Conservation (phyloP, 2,113 vertebrate species). For the Heterocephalus glaber region DNA sequence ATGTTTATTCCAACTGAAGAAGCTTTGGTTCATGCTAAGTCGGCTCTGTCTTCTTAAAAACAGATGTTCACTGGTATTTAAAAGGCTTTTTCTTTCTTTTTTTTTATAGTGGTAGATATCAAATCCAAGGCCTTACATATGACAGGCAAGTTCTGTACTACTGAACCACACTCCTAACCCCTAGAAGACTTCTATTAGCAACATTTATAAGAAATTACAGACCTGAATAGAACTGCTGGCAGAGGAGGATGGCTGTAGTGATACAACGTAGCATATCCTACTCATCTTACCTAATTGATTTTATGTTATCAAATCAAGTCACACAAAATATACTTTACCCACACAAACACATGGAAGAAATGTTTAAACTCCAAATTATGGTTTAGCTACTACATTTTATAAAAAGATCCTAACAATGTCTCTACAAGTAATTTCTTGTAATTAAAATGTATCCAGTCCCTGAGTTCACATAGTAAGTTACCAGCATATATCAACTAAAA, state of each 20-base stretch:
- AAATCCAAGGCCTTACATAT: not conserved
- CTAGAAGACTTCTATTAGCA: conserved; percentile 25
- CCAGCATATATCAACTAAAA: not conserved
- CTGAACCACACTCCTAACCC: not conserved
- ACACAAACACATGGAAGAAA: not conserved
- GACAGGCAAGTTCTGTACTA: not conserved
- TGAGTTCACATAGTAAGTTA: not conserved
- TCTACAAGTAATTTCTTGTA: conserved; percentile 40
- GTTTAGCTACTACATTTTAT: conserved; percentile 10
- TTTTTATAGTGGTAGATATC: not conserved
- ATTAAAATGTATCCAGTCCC: not conserved
- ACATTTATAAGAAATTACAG: not conserved
- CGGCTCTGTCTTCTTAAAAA: conserved; percentile 25
- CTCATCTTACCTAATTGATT: not conserved
- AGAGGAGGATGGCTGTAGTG: not conserved
- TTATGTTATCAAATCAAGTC: not conserved
- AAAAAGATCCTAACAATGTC: not conserved
- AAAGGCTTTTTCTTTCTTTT: too few relatives aligned
- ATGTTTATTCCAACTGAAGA: conserved; percentile 9
- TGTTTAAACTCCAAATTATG: conserved; percentile 39
- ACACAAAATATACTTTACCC: not conserved
- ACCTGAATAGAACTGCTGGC: conserved; percentile 15
- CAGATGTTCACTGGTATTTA: not conserved
- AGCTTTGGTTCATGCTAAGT: conserved; percentile 29
- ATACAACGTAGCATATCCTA: not conserved